Conservation (phyloP, 2,113 vertebrate genomes). For the Chionodraco myersi region DNA sequence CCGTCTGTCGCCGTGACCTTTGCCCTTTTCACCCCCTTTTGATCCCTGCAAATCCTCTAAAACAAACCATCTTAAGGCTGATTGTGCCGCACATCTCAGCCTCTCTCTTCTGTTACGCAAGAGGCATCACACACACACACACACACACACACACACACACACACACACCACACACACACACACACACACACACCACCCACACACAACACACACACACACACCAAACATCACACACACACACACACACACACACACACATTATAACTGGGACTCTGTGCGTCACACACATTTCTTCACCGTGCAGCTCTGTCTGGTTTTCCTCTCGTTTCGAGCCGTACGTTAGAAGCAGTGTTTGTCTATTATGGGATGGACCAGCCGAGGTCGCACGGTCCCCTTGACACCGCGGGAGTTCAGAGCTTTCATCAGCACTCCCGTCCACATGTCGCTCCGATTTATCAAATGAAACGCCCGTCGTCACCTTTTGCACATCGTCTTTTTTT, state of each 20-base stretch:
- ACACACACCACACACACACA: conserved; percentile 26
- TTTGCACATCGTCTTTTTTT: background rate
- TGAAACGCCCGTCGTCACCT: conserved; percentile 31
- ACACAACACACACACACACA: conserved; percentile 16
- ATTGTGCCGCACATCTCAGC: conserved; percentile 8
- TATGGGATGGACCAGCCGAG: conserved; percentile 20
- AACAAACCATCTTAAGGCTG: background rate
- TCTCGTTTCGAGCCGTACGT: background rate
- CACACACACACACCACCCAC: conserved; percentile 19
- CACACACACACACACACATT: conserved; percentile 25
- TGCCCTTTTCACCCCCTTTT: background rate
- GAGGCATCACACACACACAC: conserved; percentile 34
- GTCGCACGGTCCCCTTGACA: conserved; percentile 69
- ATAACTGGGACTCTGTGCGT: conserved; percentile 51
- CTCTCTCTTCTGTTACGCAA: conserved; percentile 49
- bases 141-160: conserved; percentile 27
- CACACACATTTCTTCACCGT: conserved; percentile 42
- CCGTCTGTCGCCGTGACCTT: conserved; percentile 3
- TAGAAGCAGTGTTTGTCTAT: conserved; percentile 6
- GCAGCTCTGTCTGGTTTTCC: conserved; percentile 23
- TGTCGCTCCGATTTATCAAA: conserved; percentile 24
- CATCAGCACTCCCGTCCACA: conserved; percentile 56
- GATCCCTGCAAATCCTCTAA: background rate
- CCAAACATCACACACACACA: conserved; percentile 22
- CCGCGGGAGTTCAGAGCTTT: conserved; percentile 10